phyloP scores from a whole-genome alignment of 2,113 vertebrate genomes.

The Neopipo cinnamomea region DNA sequence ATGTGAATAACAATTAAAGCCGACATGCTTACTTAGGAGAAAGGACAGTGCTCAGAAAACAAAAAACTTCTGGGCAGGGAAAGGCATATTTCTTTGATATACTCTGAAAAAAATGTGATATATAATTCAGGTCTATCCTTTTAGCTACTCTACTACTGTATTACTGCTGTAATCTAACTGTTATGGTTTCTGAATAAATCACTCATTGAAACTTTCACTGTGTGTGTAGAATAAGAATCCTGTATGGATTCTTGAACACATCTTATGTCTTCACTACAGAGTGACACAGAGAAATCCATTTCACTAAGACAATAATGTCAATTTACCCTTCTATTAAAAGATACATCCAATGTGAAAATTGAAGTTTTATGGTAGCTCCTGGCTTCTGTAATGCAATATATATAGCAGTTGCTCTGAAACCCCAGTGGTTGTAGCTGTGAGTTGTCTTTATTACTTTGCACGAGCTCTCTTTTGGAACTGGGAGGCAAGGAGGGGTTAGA shows the following conservation, averaged over 20 bases:
- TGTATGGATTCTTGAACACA: not conserved
- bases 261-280: not conserved
- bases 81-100: not conserved
- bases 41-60: not conserved
- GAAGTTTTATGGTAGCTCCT: slow-evolving; percentile 6
- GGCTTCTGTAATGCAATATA: slow-evolving; percentile 45
- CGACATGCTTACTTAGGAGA: not conserved
- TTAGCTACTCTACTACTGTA: not conserved
- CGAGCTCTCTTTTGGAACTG: not conserved
- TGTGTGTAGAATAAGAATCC: not conserved
- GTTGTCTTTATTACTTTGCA: slow-evolving; percentile 44
- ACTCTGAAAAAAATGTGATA: not conserved
- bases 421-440: not conserved
- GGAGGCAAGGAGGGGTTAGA: not conserved
- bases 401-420: not conserved
- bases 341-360: not conserved
- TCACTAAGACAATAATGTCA: not conserved
- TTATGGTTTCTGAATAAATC: not conserved
- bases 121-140: not conserved
- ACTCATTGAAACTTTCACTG: not conserved
- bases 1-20: slow-evolving; percentile 3
- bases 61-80: not conserved
- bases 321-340: slow-evolving; percentile 28
- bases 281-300: not conserved
- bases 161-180: not conserved